Base-by-base conservation (phyloP, 1,140 invertebrate species). In the Cotesia vestalis region DNA sequence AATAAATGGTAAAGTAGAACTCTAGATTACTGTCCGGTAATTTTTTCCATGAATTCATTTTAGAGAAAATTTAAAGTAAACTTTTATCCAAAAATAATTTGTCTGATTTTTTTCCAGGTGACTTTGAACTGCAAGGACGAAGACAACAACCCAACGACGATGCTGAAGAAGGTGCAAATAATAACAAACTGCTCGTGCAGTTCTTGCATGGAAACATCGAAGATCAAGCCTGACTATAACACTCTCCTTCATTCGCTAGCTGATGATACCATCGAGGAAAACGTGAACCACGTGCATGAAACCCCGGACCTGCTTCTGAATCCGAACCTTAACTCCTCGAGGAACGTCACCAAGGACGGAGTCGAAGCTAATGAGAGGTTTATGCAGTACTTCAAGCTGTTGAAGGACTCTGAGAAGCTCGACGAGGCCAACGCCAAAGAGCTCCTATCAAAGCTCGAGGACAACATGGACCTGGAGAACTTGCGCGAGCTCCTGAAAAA, bases 101-200 rank as follows among this genome's bases (percentile, higher is more conserved):
- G 2, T 59, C 52, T 64, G 38, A 11, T 20, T 69, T 4, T n/a
- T 71, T 75, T 77, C 20, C 79, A 91, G 90, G 89, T 91, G 0
- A 89, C 87, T 3, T 78, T 91, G 4, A 86, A 90, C 59, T 89
- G 90, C 72, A 87, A 86, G 36, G 89, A 89, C 46, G 88, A 89
- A 20, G 84, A 87, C 2, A 87, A 87, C 66, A 88, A 86, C 9
- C 83, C 87, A 11, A 86, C 87, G 64, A 88, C 84, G 3, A 86
- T 91, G 77, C 87, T 88, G 70, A 91, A 91, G 80, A 87, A 88
- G 20, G 89, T 92, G 0, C 89, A 92, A 79, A 89, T 91, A 46
- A 91, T 92, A 34, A 88, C 87, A 3, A 91, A 91, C 68, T 92
- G 91, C 76, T 89, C 88, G 11, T 92, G 91, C 80, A 88, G 87